Evolutionary conservation across 2,797 vertebrate genomes (phyloP).

Genomic region (Sphenodon punctatus): DNA sequence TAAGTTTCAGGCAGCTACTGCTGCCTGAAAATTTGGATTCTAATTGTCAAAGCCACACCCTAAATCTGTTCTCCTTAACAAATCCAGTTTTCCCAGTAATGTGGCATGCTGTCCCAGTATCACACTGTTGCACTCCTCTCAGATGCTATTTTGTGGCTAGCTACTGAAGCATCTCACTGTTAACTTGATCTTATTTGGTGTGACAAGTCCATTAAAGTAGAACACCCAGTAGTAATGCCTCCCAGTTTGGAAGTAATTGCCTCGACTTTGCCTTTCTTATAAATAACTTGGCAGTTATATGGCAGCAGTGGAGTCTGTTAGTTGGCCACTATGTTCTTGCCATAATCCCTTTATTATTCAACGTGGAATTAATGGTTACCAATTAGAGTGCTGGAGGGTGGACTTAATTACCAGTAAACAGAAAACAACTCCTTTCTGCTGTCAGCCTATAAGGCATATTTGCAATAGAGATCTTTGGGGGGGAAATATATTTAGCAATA

Average conservation of each 20-base stretch:
- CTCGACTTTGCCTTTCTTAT: neutral
- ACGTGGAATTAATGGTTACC: neutral
- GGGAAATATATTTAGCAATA: neutral
- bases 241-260: neutral
- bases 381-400: neutral
- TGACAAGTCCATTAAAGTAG: neutral
- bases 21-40: too few species aligned
- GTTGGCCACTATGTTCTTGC: neutral
- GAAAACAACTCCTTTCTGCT: neutral
- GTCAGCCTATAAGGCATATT: neutral
- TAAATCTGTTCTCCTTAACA: conserved; percentile 16
- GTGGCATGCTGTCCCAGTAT: neutral
- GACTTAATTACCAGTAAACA: neutral
- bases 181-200: neutral
- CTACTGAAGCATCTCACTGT: neutral
- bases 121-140: neutral
- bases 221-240: neutral
- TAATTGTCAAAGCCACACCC: neutral
- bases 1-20: too few species aligned
- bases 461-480: neutral
- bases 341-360: neutral
- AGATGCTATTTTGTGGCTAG: neutral
- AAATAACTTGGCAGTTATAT: neutral
- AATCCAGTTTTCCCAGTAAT: neutral
- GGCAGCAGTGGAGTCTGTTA: neutral